These are phyloP conservation scores for Syngnathus floridae DNA, from an alignment of 2,113 vertebrate genomes.

Conservation along the genomic window DNA sequence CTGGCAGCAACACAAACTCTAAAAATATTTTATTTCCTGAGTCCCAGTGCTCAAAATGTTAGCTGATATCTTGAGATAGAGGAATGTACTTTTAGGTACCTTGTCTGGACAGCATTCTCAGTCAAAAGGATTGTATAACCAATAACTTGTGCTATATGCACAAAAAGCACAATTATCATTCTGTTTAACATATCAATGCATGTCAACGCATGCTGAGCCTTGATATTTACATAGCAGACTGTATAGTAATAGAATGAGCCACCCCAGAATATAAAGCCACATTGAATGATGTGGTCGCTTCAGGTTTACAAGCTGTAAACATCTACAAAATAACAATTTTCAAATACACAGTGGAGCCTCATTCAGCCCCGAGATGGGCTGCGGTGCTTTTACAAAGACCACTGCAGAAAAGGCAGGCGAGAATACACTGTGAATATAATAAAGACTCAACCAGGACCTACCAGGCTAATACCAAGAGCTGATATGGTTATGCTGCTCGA, in stretches of 20 bases:
- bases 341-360: too few species aligned
- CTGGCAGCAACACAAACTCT: too few species aligned
- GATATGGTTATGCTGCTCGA: not conserved
- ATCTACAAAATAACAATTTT: not conserved
- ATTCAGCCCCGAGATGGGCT: not conserved
- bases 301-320: not conserved
- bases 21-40: constrained; percentile 1
- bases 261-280: constrained; percentile 4
- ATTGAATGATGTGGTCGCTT: not conserved
- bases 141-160: constrained; percentile 17
- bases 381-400: not conserved
- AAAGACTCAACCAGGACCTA: not conserved
- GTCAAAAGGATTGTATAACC: not conserved
- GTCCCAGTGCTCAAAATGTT: not conserved
- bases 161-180: constrained; percentile 23
- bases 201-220: constrained; percentile 14
- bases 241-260: constrained; percentile 14
- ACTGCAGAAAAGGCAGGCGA: not conserved
- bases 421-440: not conserved
- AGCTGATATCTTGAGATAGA: not conserved
- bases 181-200: constrained; percentile 4
- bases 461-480: not conserved
- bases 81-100: not conserved
- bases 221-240: constrained; percentile 10
- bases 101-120: not conserved